phyloP scores from a whole-genome alignment of 2,113 vertebrate genomes.

The Nothoprocta perdicaria region DNA sequence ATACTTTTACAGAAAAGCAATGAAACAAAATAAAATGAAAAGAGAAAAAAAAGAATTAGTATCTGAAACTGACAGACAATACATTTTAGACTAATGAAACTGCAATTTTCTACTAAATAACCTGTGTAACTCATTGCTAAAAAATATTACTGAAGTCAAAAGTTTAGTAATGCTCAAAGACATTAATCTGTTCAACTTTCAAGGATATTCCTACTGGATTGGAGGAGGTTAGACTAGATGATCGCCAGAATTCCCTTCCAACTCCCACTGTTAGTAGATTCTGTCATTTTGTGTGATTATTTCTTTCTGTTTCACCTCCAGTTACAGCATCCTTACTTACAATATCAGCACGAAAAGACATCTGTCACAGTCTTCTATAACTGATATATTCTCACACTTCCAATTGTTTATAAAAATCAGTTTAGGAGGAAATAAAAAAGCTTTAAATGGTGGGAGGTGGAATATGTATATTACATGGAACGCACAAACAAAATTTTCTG shows the following conservation, averaged over 20 bases:
- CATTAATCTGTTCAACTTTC: not conserved
- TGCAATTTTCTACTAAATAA: not conserved
- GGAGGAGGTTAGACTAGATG: too few relatives aligned
- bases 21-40: too few relatives aligned
- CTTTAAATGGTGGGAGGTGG: rapidly evolving
- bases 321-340: rapidly evolving
- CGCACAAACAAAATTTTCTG: not conserved
- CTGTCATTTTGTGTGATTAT: not conserved
- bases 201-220: not conserved
- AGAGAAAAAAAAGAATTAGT: not conserved
- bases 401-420: not conserved
- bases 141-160: not conserved
- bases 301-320: not conserved
- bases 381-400: not conserved
- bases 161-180: not conserved
- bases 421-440: not conserved
- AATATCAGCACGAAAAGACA: not conserved
- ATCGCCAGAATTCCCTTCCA: too few relatives aligned
- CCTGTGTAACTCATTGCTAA: not conserved
- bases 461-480: not conserved
- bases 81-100: not conserved
- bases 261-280: too few relatives aligned
- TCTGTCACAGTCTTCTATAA: not conserved
- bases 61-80: not conserved
- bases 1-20: not conserved